Evolutionary conservation across 2,113 vertebrate species (phyloP), one percentile per base, ranked within the genome.

Genomic region (Hippocampus guttulatus): DNA sequence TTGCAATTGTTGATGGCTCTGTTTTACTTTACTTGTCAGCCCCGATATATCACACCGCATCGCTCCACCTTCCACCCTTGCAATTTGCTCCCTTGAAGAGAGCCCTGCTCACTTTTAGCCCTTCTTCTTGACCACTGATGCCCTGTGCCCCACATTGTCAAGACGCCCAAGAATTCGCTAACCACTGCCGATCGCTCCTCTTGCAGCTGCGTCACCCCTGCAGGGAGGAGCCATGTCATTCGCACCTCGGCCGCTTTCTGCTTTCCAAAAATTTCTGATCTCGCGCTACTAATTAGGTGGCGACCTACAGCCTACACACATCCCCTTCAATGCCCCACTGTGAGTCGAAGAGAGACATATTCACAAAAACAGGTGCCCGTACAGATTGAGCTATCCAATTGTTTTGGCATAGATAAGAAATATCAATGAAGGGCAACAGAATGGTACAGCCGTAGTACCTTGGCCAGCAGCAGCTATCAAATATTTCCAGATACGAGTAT

Each of bases 211-310:
- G 51, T 62, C 15, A 21, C 45, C 73, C 52, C 58, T 54, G 15
- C 18, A 16, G 23, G 15, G 49, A 25, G 51, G 64, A 45, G 8
- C 21, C 27, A 49, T 67, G 75, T 68, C 52, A 57, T 75, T 14
- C 66, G 64, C 74, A 51, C 55, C 73, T 71, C 71, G 27, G 47
- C 80, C 74, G 74, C 70, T 69, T 64, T 71, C 63, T 69, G 58
- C 61, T 54, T 72, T 82, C 57, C 70, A 67, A 40, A 70, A 52
- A 51, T 55, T 52, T 68, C 41, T 7, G 15, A 40, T 68, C 57
- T 77, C 67, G 75, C 74, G 52, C 14, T 0, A 30, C 66, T 77
- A 84, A 81, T 85, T 77, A 80, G 77, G 74, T 81, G 76, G 77
- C 71, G 85, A 40, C 75, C 73, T 74, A 41, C 21, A 43, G 40